Base-by-base conservation (phyloP, 2,888 invertebrate species). In the Megamerina dolium region DNA sequence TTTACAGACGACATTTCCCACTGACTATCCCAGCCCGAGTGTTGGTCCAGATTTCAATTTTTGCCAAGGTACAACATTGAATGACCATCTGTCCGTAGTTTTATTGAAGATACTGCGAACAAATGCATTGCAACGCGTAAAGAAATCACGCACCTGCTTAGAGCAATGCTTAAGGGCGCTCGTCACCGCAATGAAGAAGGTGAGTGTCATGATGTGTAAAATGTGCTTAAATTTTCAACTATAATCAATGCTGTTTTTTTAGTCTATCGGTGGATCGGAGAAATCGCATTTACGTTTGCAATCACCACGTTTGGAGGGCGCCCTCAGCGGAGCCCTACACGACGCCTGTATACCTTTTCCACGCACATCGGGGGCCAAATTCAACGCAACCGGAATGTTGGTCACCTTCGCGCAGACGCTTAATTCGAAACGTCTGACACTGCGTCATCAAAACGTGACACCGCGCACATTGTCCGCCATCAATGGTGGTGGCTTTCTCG, bases 271-370 rank as follows among this genome's bases (percentile, higher is more conserved):
- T 3, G 59, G 59, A 4, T 58, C 59, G 3, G 70, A 72, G 45
- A 68, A 71, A 37, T 61, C 64, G 4, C 67, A 71, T 40, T 49
- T 72, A 36, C 59, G 68, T 3, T 45, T 72, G 26, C 72, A 72
- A 50, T 71, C 71, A 3, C 72, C 72, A 1, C 55, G 71, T 3
- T 44, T 72, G 3, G 72, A 72, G 43, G 72, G 72, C 6, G 72
- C 71, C 0, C 64, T 67, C 9, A 70, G 70, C 48, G 63, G 63
- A 3, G 70, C 70, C 2, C 45, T 72, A 5, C 71, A 72, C 39
- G 89, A 89, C 61, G 82, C 87, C 6, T 88, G 87, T 63, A 87
- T 96, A 54, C 95, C 95, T 1, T 96, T 93, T 70, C 95, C 95
- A 0, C 77, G 91, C 41, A 95, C 94, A 0, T 92, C 91, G 9